phyloP scores from a whole-genome alignment of 2,797 vertebrate species.

The Scolopax rusticola region DNA sequence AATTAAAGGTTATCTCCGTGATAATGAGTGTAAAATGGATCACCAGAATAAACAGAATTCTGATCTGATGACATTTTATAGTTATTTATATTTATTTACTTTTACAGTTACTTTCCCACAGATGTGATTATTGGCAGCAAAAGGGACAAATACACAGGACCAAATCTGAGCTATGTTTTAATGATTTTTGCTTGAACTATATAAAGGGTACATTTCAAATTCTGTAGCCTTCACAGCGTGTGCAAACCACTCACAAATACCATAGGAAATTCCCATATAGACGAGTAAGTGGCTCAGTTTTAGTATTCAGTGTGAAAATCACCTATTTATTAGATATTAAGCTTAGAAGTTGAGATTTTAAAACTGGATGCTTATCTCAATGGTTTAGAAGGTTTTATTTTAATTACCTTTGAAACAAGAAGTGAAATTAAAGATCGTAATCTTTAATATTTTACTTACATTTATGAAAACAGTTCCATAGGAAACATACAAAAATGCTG shows the following conservation, averaged over 20 bases:
- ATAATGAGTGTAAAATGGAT: not conserved
- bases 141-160: not conserved
- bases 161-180: not conserved
- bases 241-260: not conserved
- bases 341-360: not conserved
- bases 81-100: constrained; percentile 8
- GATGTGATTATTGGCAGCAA: not conserved
- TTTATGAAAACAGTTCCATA: not conserved
- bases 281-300: not conserved
- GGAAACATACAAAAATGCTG: not conserved
- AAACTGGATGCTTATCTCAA: not conserved
- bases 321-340: not conserved
- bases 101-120: constrained; percentile 15
- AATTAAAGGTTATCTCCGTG: not conserved
- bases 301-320: not conserved
- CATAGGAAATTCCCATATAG: not conserved
- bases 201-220: not conserved
- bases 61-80: not conserved
- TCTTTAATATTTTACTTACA: not conserved
- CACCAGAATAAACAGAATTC: not conserved
- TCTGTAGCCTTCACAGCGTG: not conserved
- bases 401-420: not conserved
- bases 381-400: not conserved
- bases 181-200: not conserved
- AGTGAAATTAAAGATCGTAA: not conserved